These are phyloP conservation scores for Xanthostigma xanthostigma DNA, from an alignment of 2,888 invertebrate species.

Conservation along the genomic window DNA sequence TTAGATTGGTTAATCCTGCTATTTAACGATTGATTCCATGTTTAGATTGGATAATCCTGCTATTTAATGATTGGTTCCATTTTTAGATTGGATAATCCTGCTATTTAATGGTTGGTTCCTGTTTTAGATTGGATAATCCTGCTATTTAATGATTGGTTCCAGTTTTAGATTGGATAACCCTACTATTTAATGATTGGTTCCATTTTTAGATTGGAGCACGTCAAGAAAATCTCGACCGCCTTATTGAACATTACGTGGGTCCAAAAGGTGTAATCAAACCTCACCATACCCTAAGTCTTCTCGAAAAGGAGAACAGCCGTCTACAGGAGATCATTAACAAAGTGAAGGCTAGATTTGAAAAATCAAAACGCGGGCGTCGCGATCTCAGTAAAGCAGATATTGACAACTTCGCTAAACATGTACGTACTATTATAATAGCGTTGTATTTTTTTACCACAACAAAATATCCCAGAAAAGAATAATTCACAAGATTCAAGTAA, in stretches of 20 bases:
- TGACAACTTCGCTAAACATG: constrained; percentile 29
- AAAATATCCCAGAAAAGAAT: no score
- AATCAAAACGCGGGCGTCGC: constrained; percentile 30
- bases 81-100: constrained; percentile 41
- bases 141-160: background rate
- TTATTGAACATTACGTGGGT: constrained; percentile 62
- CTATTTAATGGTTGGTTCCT: constrained; percentile 9
- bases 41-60: constrained; percentile 43
- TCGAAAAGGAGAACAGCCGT: constrained; percentile 19
- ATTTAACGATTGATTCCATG: constrained; percentile 9
- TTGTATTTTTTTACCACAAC: no score
- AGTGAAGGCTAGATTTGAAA: constrained; percentile 28
- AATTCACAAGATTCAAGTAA: no score
- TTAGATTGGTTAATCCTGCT: no score
- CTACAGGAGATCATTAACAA: constrained; percentile 28
- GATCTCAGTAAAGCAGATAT: constrained; percentile 32
- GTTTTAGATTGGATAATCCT: constrained; percentile 39
- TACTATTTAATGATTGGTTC: background rate
- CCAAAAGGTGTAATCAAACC: constrained; percentile 47
- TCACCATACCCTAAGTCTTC: constrained; percentile 29
- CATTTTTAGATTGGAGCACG: constrained; percentile 42
- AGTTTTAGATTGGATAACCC: constrained; percentile 32
- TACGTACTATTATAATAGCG: background rate
- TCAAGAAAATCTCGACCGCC: constrained; percentile 61
- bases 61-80: constrained; percentile 10